A percentile compares a stretch with the other conserved stretches of the same genome.
phyloP scores from a whole-genome alignment of 2,113 vertebrate genomes.

The Rhynchopsitta pachyrhyncha region DNA sequence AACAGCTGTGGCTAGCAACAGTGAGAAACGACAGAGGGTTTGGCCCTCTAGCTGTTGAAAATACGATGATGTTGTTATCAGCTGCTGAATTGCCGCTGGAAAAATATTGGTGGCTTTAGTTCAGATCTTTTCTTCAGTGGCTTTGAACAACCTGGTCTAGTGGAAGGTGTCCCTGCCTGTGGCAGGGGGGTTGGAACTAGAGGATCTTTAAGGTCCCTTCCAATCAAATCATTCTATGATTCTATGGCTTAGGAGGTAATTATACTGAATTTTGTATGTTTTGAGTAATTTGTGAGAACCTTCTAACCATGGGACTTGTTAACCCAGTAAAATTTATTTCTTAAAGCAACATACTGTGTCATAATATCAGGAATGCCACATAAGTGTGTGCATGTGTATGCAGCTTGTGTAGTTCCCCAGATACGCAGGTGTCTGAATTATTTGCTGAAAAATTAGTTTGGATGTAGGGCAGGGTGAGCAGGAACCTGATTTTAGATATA shows the following conservation, averaged over 20 bases:
- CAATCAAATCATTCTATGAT: neutral
- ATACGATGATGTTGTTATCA: accelerated
- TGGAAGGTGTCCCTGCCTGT: neutral
- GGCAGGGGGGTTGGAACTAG: neutral
- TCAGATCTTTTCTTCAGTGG: neutral
- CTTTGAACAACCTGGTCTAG: neutral
- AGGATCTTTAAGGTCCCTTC: neutral
- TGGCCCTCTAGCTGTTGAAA: accelerated
- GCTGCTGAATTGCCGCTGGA: neutral
- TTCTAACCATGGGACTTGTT: neutral
- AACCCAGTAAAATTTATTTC: neutral
- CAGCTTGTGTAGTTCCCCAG: neutral
- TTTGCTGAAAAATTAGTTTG: neutral
- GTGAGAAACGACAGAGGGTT: neutral
- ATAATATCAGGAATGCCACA: too few species aligned
- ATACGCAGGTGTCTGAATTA: neutral
- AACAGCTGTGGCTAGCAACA: accelerated
- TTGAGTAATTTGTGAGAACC: neutral
- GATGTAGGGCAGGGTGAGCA: neutral
- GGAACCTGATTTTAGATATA: neutral
- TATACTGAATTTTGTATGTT: neutral
- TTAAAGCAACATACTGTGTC: neutral
- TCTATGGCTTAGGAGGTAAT: neutral
- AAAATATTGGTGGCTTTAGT: neutral
- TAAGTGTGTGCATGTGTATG: neutral